phyloP scores from a whole-genome alignment of 2,113 vertebrate genomes.

The Marmota monax region DNA sequence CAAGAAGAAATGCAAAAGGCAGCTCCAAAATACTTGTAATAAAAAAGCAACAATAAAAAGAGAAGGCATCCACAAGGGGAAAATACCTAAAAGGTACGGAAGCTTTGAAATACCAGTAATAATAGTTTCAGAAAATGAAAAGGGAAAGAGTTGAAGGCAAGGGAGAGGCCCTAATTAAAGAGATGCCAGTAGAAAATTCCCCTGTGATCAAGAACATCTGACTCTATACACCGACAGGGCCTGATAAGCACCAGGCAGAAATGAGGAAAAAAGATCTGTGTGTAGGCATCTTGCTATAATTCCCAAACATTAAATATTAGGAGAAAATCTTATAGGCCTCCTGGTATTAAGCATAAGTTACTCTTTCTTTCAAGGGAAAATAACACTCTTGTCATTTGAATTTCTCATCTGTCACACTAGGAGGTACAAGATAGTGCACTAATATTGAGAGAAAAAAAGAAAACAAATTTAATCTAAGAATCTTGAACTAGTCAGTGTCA shows the following conservation, averaged over 20 bases:
- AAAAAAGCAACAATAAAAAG: background rate
- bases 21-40: background rate
- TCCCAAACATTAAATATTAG: background rate
- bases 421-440: background rate
- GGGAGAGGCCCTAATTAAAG: background rate
- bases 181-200: background rate
- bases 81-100: background rate
- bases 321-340: background rate
- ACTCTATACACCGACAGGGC: background rate
- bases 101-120: background rate
- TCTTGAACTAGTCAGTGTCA: background rate
- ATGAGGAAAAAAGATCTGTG: background rate
- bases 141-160: background rate
- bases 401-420: background rate
- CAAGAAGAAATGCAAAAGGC: background rate
- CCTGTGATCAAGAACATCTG: background rate
- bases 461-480: background rate
- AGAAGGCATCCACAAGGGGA: background rate
- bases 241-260: background rate
- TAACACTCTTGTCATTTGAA: background rate
- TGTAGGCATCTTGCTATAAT: background rate
- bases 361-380: background rate
- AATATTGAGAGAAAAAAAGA: background rate
- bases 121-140: background rate
- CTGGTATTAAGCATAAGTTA: background rate